phyloP scores from a whole-genome alignment of 2,797 vertebrate species.

The Xiphorhynchus erythropygius region DNA sequence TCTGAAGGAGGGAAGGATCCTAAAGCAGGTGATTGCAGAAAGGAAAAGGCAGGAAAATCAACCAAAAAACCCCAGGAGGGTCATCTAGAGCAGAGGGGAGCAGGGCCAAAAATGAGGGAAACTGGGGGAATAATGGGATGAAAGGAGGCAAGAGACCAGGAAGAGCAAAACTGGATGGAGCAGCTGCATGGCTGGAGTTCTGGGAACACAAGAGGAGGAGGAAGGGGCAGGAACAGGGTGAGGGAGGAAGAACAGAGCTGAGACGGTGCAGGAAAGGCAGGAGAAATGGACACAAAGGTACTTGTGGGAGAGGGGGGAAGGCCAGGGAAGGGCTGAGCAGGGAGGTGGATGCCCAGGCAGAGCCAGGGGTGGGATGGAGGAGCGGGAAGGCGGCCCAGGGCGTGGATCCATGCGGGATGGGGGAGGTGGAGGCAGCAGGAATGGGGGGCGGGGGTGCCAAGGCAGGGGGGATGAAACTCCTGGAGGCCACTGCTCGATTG shows the following conservation, averaged over 20 bases:
- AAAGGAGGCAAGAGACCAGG: neutral
- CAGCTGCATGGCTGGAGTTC: rapidly evolving
- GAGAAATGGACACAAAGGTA: neutral
- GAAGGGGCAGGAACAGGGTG: neutral
- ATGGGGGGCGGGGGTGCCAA: rapidly evolving
- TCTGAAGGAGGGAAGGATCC: neutral
- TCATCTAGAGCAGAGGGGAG: neutral
- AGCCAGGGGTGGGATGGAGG: neutral
- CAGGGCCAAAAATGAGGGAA: neutral
- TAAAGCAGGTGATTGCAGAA: neutral
- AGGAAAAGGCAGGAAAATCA: neutral
- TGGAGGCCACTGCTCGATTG: neutral
- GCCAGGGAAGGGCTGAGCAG: neutral
- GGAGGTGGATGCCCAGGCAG: neutral
- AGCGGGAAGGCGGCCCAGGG: too few species aligned
- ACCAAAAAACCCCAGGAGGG: neutral
- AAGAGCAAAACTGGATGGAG: neutral
- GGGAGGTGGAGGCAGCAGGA: neutral
- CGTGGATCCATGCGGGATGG: neutral
- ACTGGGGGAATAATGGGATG: neutral
- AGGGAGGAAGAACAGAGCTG: neutral
- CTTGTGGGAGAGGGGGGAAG: neutral
- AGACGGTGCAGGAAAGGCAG: neutral
- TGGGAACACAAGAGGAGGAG: neutral
- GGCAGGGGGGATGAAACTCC: neutral